Percentiles rank a stretch among this genome's conserved stretches.
Conservation (phyloP, 1,140 invertebrate genomes). For the Brachionus plicatilis region DNA sequence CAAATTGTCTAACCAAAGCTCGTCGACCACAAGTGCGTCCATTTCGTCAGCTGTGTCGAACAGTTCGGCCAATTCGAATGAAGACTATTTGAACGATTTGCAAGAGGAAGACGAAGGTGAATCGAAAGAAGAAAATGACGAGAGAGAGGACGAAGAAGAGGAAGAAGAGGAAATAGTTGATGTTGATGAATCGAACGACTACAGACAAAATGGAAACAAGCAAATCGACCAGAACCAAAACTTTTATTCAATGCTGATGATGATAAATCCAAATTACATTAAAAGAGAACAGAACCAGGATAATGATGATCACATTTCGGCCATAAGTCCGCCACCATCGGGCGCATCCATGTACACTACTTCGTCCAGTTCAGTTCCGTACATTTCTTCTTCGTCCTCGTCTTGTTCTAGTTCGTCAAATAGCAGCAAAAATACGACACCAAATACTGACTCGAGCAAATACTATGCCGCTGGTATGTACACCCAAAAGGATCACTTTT, state of each 20-base stretch:
- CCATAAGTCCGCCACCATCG: neutral
- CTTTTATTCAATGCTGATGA: constrained; percentile 17
- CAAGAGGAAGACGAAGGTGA: neutral
- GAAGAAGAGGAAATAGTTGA: neutral
- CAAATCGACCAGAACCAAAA: neutral
- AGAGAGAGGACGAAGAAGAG: neutral
- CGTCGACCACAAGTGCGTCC: constrained; percentile 6
- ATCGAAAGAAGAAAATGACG: neutral
- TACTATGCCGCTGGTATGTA: neutral
- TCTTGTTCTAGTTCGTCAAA: constrained; percentile 10
- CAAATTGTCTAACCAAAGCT: neutral
- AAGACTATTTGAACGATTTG: neutral
- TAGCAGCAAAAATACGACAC: constrained; percentile 14
- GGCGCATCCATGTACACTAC: neutral
- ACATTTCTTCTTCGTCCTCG: constrained; percentile 6
- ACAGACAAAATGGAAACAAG: neutral
- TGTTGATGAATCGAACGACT: neutral
- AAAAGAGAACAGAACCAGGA: neutral
- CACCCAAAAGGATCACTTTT: neutral
- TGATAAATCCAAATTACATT: constrained; percentile 9
- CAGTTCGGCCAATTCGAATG: neutral
- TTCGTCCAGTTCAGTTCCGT: neutral
- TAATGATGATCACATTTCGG: neutral
- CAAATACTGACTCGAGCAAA: neutral
- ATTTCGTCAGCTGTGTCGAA: constrained; percentile 17